phyloP scores from a whole-genome alignment of 2,888 invertebrate genomes.

The Trachelus iudaicus region DNA sequence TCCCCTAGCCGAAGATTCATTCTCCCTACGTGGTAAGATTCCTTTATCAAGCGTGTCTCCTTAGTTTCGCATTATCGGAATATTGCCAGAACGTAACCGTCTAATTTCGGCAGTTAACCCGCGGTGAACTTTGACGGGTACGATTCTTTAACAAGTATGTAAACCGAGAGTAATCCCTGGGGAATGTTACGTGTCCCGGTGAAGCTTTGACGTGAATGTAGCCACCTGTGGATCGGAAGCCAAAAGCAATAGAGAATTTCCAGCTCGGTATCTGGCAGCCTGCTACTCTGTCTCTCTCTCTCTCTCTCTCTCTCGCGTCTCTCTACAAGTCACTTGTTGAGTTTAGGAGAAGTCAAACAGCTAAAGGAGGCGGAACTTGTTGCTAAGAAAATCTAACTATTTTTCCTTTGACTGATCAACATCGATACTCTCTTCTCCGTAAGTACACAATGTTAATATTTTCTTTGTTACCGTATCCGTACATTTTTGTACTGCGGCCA shows the following conservation, averaged over 20 bases:
- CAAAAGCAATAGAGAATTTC: slow-evolving; percentile 53
- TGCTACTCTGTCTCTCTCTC: background rate
- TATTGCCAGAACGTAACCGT: background rate
- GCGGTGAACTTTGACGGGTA: background rate
- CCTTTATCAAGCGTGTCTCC: background rate
- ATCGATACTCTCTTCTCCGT: background rate
- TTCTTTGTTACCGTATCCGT: background rate
- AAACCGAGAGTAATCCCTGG: slow-evolving; percentile 7
- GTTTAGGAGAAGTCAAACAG: slow-evolving; percentile 45
- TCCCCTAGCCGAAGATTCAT: background rate
- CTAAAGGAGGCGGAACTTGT: slow-evolving; percentile 52
- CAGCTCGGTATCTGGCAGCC: slow-evolving; percentile 35
- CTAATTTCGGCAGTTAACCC: background rate
- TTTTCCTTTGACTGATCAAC: background rate
- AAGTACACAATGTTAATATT: background rate
- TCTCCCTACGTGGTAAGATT: background rate
- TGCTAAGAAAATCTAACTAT: slow-evolving; percentile 38
- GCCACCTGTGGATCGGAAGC: slow-evolving; percentile 55
- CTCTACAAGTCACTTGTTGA: slow-evolving; percentile 54
- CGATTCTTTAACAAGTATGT: background rate
- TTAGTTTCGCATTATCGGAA: background rate
- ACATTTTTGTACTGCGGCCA: background rate
- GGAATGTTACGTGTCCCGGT: slow-evolving; percentile 9
- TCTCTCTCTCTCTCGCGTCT: background rate
- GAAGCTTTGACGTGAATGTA: slow-evolving; percentile 23